Percentiles rank a stretch among this genome's conserved stretches.
phyloP scores from a whole-genome alignment of 1,140 invertebrate genomes.

The Tetranychus urticae region DNA sequence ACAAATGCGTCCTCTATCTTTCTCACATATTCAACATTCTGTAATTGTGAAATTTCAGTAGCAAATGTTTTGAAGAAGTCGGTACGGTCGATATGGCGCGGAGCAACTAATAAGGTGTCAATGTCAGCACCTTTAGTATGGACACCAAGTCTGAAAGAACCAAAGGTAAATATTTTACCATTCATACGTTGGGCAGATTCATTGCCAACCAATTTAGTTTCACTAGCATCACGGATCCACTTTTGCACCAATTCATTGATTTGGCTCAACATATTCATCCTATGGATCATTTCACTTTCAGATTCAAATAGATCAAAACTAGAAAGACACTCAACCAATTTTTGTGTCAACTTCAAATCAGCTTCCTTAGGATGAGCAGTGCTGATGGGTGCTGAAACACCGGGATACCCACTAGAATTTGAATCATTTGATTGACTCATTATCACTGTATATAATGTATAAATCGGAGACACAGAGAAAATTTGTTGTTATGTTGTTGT shows the following conservation, averaged over 20 bases:
- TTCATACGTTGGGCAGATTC: conserved; percentile 55
- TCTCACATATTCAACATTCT: conserved; percentile 57
- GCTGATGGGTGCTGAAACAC: conserved; percentile 83
- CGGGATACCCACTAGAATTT: conserved; percentile 17
- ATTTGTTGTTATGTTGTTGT: not conserved
- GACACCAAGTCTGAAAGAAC: conserved; percentile 74
- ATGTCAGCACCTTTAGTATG: conserved; percentile 86
- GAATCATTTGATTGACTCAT: too few relatives aligned
- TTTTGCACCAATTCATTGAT: conserved; percentile 66
- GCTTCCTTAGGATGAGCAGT: conserved; percentile 56
- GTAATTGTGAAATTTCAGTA: conserved; percentile 60
- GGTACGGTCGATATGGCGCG: conserved; percentile 67
- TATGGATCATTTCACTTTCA: conserved; percentile 66
- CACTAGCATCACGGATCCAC: conserved; percentile 72
- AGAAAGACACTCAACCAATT: conserved; percentile 52
- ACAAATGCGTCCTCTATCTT: conserved; percentile 96
- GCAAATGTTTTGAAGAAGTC: conserved; percentile 93
- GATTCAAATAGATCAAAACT: conserved; percentile 79
- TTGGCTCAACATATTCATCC: conserved; percentile 41
- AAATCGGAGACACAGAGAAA: too few relatives aligned
- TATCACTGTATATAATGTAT: too few relatives aligned
- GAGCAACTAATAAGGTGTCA: conserved; percentile 90
- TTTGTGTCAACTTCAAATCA: conserved; percentile 54
- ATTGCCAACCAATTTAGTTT: conserved; percentile 64
- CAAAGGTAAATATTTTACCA: conserved; percentile 97